phyloP scores from a whole-genome alignment of 1,140 invertebrate species.

The Harpegnathos saltator region DNA sequence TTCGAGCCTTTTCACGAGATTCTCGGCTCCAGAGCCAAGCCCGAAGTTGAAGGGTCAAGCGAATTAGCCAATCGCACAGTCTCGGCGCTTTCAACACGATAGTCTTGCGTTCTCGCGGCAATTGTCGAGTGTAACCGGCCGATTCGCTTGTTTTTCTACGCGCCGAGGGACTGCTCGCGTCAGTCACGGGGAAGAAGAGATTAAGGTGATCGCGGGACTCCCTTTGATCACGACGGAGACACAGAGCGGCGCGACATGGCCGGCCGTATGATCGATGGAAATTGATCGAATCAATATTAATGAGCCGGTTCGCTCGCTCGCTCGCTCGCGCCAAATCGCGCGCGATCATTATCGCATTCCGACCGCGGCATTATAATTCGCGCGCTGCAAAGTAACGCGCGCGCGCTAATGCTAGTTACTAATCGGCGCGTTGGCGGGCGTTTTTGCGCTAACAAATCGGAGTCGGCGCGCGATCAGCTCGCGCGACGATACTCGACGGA shows the following conservation, averaged over 20 bases:
- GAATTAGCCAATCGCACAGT: no score
- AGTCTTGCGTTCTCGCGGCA: no score
- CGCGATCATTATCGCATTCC: constrained; percentile 63
- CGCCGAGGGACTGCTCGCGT: no score
- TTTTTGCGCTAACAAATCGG: constrained; percentile 1
- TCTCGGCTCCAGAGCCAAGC: no score
- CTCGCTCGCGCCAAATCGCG: constrained; percentile 13
- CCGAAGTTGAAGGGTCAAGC: no score
- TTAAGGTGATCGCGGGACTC: background rate
- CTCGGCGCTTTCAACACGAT: no score
- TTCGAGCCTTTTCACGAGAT: no score
- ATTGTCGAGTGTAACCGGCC: no score
- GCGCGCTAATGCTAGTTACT: constrained; percentile 51
- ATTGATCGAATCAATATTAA: constrained; percentile 68
- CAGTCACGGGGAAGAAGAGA: constrained; percentile 11
- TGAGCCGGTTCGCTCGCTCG: no score
- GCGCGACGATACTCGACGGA: background rate
- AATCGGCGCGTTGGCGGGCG: constrained; percentile 21
- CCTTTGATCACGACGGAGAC: constrained; percentile 44
- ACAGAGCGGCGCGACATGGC: constrained; percentile 4
- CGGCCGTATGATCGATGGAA: constrained; percentile 58
- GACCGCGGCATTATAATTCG: constrained; percentile 45
- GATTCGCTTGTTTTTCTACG: no score
- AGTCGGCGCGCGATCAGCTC: constrained; percentile 36
- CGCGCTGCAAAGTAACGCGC: constrained; percentile 13